phyloP scores from a whole-genome alignment of 2,797 vertebrate species.

The Chrosomus eos region DNA sequence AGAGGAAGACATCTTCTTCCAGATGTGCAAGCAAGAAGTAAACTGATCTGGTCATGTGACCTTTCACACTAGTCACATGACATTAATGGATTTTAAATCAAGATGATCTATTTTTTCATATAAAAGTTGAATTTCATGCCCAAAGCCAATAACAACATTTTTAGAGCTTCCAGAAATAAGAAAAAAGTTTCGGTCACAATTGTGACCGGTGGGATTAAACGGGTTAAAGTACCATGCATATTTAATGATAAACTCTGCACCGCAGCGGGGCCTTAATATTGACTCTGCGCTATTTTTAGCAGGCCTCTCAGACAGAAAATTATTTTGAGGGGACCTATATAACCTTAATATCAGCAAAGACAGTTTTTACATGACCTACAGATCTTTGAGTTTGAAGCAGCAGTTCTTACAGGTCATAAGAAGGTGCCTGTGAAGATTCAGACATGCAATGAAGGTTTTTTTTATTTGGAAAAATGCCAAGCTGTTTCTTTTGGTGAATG shows the following conservation, averaged over 20 bases:
- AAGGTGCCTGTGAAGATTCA: background rate
- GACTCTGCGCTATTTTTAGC: constrained; percentile 72
- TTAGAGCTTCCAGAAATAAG: no score
- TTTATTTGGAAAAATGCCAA: background rate
- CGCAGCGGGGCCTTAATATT: constrained; percentile 51
- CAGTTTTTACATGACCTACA: constrained; percentile 68
- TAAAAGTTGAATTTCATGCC: no score
- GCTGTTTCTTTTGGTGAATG: background rate
- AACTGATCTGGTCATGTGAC: no score
- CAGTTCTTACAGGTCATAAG: constrained; percentile 60
- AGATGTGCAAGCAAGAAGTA: no score
- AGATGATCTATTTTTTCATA: no score
- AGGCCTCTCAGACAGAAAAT: constrained; percentile 50
- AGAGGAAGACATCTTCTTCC: no score
- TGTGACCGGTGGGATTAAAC: no score
- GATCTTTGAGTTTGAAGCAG: constrained; percentile 73
- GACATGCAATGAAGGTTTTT: background rate
- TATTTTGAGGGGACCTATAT: constrained; percentile 66
- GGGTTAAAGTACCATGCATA: constrained; percentile 72
- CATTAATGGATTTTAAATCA: no score
- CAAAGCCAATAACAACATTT: no score
- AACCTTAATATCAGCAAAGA: constrained; percentile 77
- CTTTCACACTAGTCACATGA: no score
- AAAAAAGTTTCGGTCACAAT: no score
- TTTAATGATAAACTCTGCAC: constrained; percentile 68